phyloP scores from a whole-genome alignment of 1,140 invertebrate genomes.

The Hormaphis cornu region DNA sequence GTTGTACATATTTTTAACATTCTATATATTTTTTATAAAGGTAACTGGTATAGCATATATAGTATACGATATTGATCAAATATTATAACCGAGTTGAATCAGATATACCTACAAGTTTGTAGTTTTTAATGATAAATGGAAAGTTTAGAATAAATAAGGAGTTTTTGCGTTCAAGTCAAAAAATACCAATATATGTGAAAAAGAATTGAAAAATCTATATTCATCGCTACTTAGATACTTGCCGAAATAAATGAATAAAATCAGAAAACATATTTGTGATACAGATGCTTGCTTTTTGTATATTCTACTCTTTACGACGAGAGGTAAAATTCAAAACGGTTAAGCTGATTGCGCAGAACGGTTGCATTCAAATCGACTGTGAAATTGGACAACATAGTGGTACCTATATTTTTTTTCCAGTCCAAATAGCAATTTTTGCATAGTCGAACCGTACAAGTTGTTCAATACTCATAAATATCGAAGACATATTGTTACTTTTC shows the following conservation, averaged over 20 bases:
- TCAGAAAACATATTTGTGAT: not conserved
- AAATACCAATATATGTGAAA: too few relatives aligned
- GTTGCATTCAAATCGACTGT: conserved; percentile 22
- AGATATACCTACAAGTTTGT: too few relatives aligned
- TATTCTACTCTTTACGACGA: not conserved
- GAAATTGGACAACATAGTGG: conserved; percentile 16
- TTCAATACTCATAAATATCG: conserved; percentile 25
- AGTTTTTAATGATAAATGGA: too few relatives aligned
- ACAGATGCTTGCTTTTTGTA: not conserved
- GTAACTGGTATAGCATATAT: too few relatives aligned
- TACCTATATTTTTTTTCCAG: conserved; percentile 18
- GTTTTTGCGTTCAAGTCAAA: too few relatives aligned
- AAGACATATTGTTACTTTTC: conserved; percentile 8
- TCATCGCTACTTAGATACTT: not conserved
- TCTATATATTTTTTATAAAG: too few relatives aligned
- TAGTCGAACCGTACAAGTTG: conserved; percentile 5
- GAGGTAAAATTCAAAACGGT: conserved; percentile 13
- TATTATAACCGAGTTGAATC: too few relatives aligned
- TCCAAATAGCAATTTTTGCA: conserved; percentile 9
- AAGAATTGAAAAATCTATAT: too few relatives aligned
- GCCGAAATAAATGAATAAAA: not conserved
- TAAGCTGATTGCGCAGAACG: conserved; percentile 12
- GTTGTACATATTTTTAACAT: too few relatives aligned
- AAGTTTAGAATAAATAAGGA: too few relatives aligned
- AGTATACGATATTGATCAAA: too few relatives aligned